Evolutionary conservation across 2,797 vertebrate genomes (phyloP).

Genomic region (Phalanger gymnotis): DNA sequence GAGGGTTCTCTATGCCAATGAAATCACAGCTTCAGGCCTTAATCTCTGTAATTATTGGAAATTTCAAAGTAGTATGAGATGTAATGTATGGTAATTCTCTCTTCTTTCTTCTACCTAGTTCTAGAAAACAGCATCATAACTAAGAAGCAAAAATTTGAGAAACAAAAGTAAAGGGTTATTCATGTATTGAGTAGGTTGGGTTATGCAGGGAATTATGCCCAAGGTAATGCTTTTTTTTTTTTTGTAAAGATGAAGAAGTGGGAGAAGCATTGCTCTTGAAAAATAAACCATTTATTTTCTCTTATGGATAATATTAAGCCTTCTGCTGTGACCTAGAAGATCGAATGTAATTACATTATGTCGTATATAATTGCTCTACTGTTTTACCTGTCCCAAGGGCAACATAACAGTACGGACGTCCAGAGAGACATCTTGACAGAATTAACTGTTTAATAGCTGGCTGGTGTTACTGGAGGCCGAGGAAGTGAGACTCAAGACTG

Average conservation of each 20-base stretch:
- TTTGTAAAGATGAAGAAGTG: not conserved
- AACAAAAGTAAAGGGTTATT: not conserved
- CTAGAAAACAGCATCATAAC: not conserved
- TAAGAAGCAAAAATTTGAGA: not conserved
- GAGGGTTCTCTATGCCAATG: not conserved
- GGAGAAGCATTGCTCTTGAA: conserved; percentile 18
- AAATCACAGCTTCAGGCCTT: not conserved
- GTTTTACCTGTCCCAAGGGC: conserved; percentile 70
- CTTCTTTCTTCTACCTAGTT: not conserved
- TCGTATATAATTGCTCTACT: conserved; percentile 59
- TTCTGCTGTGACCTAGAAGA: conserved; percentile 66
- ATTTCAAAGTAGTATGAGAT: not conserved
- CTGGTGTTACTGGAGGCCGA: conserved; percentile 58
- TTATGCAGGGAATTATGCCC: not conserved
- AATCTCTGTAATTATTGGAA: not conserved
- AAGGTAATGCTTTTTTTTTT: not conserved
- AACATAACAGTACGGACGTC: conserved; percentile 33
- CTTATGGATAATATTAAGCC: not conserved
- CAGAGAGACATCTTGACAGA: conserved; percentile 73
- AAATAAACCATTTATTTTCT: not conserved
- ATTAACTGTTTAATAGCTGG: conserved; percentile 70
- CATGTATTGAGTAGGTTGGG: not conserved
- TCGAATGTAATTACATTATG: conserved; percentile 67
- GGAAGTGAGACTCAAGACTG: conserved; percentile 53
- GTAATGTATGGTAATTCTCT: not conserved